phyloP scores from a whole-genome alignment of 2,888 invertebrate species.

The Ptychoptera albimana region DNA sequence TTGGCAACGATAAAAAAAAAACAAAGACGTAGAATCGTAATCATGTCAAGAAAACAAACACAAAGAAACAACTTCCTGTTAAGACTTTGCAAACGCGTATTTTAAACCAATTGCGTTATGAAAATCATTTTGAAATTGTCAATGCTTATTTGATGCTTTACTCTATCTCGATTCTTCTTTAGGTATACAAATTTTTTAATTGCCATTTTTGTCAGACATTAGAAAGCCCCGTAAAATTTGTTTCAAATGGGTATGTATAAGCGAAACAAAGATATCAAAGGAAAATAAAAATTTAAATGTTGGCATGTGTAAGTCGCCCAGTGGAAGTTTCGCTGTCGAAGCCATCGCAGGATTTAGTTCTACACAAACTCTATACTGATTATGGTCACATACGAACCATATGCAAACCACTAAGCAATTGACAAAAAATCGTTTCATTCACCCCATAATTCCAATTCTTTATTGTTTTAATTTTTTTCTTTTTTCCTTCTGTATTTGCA shows the following conservation, averaged over 20 bases:
- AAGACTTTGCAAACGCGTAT: too few species aligned
- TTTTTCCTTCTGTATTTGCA: too few species aligned
- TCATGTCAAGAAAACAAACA: too few species aligned
- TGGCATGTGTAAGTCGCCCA: slow-evolving; percentile 31
- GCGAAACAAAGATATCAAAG: neutral
- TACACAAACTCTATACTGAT: slow-evolving; percentile 15
- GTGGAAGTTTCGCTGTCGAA: slow-evolving; percentile 30
- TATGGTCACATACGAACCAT: slow-evolving; percentile 30
- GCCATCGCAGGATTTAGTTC: slow-evolving; percentile 24
- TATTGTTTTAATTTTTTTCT: neutral
- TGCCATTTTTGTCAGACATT: neutral
- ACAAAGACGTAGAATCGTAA: too few species aligned
- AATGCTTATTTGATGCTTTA: too few species aligned
- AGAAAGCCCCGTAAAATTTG: slow-evolving; percentile 2
- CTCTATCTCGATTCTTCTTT: too few species aligned
- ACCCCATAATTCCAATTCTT: neutral
- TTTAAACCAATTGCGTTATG: too few species aligned
- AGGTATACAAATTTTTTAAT: too few species aligned
- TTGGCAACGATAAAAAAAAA: too few species aligned
- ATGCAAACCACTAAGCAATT: slow-evolving; percentile 21
- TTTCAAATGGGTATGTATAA: neutral
- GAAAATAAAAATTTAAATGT: slow-evolving; percentile 15
- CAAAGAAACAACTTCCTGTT: too few species aligned
- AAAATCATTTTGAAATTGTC: too few species aligned
- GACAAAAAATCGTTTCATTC: slow-evolving; percentile 14